A percentile compares a stretch with the other conserved stretches of the same genome.
phyloP scores from a whole-genome alignment of 1,140 invertebrate species.

The Drosophila bifasciata region DNA sequence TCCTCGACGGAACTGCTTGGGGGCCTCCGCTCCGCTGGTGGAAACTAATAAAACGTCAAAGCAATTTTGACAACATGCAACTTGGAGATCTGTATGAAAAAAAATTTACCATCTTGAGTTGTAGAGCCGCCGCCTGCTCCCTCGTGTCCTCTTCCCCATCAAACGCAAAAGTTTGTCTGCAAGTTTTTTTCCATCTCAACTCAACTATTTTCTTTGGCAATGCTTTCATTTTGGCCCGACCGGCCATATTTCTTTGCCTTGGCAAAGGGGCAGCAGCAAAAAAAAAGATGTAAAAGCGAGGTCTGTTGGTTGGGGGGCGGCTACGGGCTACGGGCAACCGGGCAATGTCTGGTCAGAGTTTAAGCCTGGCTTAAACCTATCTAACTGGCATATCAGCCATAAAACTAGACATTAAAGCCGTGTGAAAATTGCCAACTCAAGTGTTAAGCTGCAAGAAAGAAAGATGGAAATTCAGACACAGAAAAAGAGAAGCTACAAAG shows the following conservation, averaged over 20 bases:
- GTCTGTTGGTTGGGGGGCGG: too few relatives aligned
- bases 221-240: conserved; percentile 57
- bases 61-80: conserved; percentile 75
- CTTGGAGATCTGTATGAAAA: conserved; percentile 41
- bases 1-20: conserved; percentile 24
- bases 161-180: conserved; percentile 60
- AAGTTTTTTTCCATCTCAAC: conserved; percentile 34
- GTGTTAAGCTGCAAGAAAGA: conserved; percentile 24
- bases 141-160: conserved; percentile 1
- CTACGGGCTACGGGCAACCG: too few relatives aligned
- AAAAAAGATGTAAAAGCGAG: conserved; percentile 9
- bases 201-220: conserved; percentile 39
- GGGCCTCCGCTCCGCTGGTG: conserved; percentile 36
- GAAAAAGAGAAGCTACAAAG: conserved; percentile 1
- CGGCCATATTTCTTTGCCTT: conserved; percentile 41
- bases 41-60: conserved; percentile 81
- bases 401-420: conserved; percentile 62
- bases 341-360: conserved; percentile 18
- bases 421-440: conserved; percentile 61
- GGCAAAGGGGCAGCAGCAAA: neutral
- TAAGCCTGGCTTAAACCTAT: conserved; percentile 61
- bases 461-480: neutral
- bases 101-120: conserved; percentile 37
- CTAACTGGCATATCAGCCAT: conserved; percentile 57
- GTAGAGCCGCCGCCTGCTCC: conserved; percentile 27